Percentiles rank a stretch among this genome's conserved stretches.
Evolutionary conservation across 2,888 invertebrate species (phyloP).

Genomic region (Tipula unca): DNA sequence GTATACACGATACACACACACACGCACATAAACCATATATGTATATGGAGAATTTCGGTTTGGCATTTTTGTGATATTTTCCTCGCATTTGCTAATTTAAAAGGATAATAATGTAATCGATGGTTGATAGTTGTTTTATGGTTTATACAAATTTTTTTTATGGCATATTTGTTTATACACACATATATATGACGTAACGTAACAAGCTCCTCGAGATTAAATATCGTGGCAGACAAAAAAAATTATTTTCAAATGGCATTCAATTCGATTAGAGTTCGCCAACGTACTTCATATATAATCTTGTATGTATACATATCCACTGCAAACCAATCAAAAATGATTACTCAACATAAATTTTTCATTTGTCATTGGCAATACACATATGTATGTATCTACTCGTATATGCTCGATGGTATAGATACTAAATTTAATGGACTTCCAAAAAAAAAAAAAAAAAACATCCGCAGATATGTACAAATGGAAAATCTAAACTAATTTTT

Average conservation of each 20-base stretch:
- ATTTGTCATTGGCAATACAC: background rate
- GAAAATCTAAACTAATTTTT: slow-evolving; percentile 14
- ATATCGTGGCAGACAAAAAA: background rate
- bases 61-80: background rate
- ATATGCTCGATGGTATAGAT: background rate
- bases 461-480: background rate
- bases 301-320: background rate
- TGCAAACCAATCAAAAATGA: slow-evolving; percentile 14
- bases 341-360: background rate
- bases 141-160: background rate
- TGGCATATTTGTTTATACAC: too few relatives aligned
- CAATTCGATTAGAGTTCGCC: background rate
- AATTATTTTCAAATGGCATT: background rate
- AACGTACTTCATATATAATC: background rate
- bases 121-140: background rate
- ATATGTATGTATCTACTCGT: too few relatives aligned
- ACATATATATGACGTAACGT: background rate
- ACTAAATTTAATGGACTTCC: slow-evolving; percentile 8
- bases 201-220: background rate
- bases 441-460: background rate
- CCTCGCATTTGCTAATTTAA: background rate
- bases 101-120: slow-evolving; percentile 8
- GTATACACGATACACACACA: background rate
- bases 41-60: background rate
- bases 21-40: background rate